Conservation (phyloP, 2,888 invertebrate species). For the Steinernema carpocapsae region DNA sequence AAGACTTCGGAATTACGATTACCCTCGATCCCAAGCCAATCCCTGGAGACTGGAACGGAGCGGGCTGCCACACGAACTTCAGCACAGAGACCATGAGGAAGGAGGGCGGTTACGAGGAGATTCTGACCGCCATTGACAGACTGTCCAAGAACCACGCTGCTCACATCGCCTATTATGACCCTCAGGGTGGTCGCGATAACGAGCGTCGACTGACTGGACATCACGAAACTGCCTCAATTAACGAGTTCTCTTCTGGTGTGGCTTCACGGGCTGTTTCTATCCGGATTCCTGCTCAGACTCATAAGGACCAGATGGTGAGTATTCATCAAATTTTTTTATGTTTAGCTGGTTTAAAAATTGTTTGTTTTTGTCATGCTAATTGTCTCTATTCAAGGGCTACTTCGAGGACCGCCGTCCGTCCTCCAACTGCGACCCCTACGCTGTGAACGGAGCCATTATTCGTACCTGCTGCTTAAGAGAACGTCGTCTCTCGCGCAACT, state of each 20-base stretch:
- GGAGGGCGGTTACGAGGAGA: constrained; percentile 80
- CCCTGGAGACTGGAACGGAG: constrained; percentile 82
- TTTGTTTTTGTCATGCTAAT: too few species aligned
- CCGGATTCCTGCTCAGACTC: constrained; percentile 86
- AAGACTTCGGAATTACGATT: constrained; percentile 71
- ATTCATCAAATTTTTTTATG: not conserved
- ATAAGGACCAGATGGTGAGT: constrained; percentile 73
- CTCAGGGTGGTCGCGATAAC: constrained; percentile 86
- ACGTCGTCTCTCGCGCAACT: constrained; percentile 15
- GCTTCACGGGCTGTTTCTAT: constrained; percentile 80
- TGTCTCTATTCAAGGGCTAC: constrained; percentile 61
- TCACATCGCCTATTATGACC: constrained; percentile 95
- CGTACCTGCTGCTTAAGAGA: constrained; percentile 25
- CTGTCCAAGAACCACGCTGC: constrained; percentile 86
- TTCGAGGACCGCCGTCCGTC: constrained; percentile 62
- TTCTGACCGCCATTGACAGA: constrained; percentile 91
- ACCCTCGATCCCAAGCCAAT: constrained; percentile 72
- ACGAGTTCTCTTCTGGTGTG: constrained; percentile 81
- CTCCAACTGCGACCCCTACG: constrained; percentile 64
- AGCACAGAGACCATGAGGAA: constrained; percentile 89
- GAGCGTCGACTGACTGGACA: constrained; percentile 89
- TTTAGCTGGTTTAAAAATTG: too few species aligned
- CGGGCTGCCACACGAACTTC: constrained; percentile 94
- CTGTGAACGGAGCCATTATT: constrained; percentile 41
- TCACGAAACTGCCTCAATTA: constrained; percentile 94